Evolutionary conservation across 37 sponge, comb jelly and placozoan genomes (phyloP).

Genomic region (Hormiphora californensis): DNA sequence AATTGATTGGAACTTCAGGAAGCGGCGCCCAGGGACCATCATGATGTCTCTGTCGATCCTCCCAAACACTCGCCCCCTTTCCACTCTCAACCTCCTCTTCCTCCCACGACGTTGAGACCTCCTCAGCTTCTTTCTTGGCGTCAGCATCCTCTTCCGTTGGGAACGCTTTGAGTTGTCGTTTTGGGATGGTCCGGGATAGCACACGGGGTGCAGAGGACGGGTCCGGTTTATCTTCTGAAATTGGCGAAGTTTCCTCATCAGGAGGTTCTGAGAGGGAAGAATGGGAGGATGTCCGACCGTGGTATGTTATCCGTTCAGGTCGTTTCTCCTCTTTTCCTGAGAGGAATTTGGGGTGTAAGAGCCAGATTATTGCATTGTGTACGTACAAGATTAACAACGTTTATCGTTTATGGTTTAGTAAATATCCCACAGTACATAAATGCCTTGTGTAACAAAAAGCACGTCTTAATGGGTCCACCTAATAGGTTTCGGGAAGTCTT

Average conservation of each 20-base stretch:
- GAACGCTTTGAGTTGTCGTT: slow-evolving; percentile 36
- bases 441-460: too few species aligned
- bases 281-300: slow-evolving; percentile 43
- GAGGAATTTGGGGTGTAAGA: too few species aligned
- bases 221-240: neutral
- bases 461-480: too few species aligned
- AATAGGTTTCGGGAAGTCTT: too few species aligned
- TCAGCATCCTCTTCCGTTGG: slow-evolving; percentile 29
- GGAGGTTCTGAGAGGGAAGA: slow-evolving; percentile 46
- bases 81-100: neutral
- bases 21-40: neutral
- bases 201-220: neutral
- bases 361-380: too few species aligned
- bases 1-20: neutral
- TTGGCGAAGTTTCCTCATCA: neutral
- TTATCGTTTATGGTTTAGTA: too few species aligned
- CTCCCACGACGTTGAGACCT: neutral
- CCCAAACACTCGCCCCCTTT: slow-evolving; percentile 28
- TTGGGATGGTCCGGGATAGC: neutral
- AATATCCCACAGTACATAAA: too few species aligned
- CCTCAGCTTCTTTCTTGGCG: slow-evolving; percentile 1
- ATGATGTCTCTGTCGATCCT: slow-evolving; percentile 20
- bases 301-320: slow-evolving; percentile 47
- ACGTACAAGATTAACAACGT: too few species aligned
- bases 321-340: too few species aligned